Base-by-base conservation (phyloP, 2,113 vertebrate species). In the Telmatochromis brachygnathus region DNA sequence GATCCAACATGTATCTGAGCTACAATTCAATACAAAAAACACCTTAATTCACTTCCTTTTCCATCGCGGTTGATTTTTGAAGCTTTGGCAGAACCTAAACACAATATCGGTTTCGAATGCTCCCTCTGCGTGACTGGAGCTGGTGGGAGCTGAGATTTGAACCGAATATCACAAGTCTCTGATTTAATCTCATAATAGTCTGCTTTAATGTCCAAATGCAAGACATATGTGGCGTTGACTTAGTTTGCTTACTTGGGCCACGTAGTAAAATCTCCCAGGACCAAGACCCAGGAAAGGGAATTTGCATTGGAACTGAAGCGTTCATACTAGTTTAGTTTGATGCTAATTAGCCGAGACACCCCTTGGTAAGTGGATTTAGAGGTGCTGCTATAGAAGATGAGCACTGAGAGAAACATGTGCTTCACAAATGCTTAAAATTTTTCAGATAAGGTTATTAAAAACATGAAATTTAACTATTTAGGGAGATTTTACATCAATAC, bases 111-210 rank as follows among this genome's bases (percentile, higher is more conserved):
- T 75, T 88, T 68, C 89, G 79, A 93, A 91, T 21, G 85, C 81
- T 94, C 75, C 90, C 91, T 94, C 93, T 95, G 94, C 86, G 94
- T 95, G 95, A 96, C 96, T 95, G 86, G 70, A 86, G 89, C 92
- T 91, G 82, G 70, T 95, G 93, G 88, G 92, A 94, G 95, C 89
- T 87, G 60, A 88, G 92, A 92, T 91, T 87, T 92, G 89, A 93
- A 91, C 85, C 62, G 82, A 93, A 92, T 95, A 95, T 96, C 95
- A 93, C 94, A 95, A 96, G 94, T 95, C 92, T 90, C 91, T 87
- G 95, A 96, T 96, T 94, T 96, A 96, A 97, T 96, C 96, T 96
- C 89, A 90, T 96, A 95, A 96, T 94, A 94, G 94, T 91, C 86
- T 79, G 90, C 94, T 96, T 96, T 96, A 95, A 95, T 95, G 95